Conservation (phyloP, 2,888 invertebrate species). For the Cryptophagus acutangulus region DNA sequence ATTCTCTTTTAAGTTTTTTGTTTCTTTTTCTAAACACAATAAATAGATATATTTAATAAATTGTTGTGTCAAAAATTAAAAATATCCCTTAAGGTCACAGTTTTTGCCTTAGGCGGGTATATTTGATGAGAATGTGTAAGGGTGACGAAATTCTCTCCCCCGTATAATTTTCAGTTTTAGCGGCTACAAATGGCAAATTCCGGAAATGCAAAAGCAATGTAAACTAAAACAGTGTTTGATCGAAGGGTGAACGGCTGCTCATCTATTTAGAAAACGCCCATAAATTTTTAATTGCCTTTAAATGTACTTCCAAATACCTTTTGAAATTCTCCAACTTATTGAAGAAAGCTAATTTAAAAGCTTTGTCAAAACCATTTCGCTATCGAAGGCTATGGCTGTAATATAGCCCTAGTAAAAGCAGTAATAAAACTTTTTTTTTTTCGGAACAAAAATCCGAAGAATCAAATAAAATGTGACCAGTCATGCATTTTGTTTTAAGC, state of each 20-base stretch:
- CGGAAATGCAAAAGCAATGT: slow-evolving; percentile 29
- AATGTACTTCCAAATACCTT: slow-evolving; percentile 27
- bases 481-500: slow-evolving; percentile 36
- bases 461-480: slow-evolving; percentile 37
- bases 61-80: too few species aligned
- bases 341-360: slow-evolving; percentile 30
- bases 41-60: too few species aligned
- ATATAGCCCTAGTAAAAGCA: slow-evolving; percentile 5
- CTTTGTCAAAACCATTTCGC: slow-evolving; percentile 23
- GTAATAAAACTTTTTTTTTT: slow-evolving; percentile 22
- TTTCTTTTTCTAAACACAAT: too few species aligned
- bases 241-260: slow-evolving; percentile 16
- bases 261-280: slow-evolving; percentile 17
- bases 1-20: too few species aligned
- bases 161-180: slow-evolving; percentile 9
- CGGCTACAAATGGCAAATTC: slow-evolving; percentile 13
- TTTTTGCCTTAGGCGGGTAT: too few species aligned
- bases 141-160: too few species aligned
- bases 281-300: slow-evolving; percentile 34
- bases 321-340: slow-evolving; percentile 21
- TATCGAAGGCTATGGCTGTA: background rate
- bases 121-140: too few species aligned
- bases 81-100: too few species aligned
- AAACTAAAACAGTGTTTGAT: slow-evolving; percentile 28
- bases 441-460: slow-evolving; percentile 30